Percentiles rank a stretch among this genome's conserved stretches.
These are phyloP conservation scores for Drosophila tropicalis DNA, from an alignment of 1,140 invertebrate species.

Conservation along the genomic window DNA sequence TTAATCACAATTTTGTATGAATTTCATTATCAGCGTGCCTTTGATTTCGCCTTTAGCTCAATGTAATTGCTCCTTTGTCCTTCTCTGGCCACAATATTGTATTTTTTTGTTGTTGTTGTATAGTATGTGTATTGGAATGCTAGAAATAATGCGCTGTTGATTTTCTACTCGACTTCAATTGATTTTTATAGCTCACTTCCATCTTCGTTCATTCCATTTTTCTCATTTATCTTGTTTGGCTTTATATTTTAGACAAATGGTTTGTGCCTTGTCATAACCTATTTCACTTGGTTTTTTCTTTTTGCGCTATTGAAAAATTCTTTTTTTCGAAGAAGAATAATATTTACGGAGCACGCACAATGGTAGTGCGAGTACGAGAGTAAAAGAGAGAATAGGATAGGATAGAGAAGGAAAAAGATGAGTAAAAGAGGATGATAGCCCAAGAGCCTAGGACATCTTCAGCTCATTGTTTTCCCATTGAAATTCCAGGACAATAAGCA, in stretches of 20 bases:
- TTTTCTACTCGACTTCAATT: conserved; percentile 80
- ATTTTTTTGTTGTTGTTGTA: conserved; percentile 2
- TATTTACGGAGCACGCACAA: conserved; percentile 79
- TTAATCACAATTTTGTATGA: conserved; percentile 58
- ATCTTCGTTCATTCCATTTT: conserved; percentile 34
- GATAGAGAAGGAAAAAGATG: not conserved
- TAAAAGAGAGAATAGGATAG: conserved; percentile 14
- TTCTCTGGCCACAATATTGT: conserved; percentile 60
- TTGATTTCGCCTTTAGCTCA: conserved; percentile 38
- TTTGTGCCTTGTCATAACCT: conserved; percentile 76
- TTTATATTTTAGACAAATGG: conserved; percentile 68
- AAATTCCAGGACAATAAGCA: conserved; percentile 62
- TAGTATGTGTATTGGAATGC: conserved; percentile 33
- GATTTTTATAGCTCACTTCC: conserved; percentile 65
- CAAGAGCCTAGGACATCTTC: conserved; percentile 35
- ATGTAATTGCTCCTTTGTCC: conserved; percentile 78
- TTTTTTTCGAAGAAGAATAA: conserved; percentile 70
- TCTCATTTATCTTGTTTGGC: conserved; percentile 70
- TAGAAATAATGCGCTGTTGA: conserved; percentile 73
- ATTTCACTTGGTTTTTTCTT: conserved; percentile 51
- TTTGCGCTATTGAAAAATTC: conserved; percentile 27
- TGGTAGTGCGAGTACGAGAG: conserved; percentile 35
- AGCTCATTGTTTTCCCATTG: conserved; percentile 55
- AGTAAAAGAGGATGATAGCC: conserved; percentile 22
- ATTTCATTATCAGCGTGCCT: conserved; percentile 55